Evolutionary conservation across 2,797 vertebrate genomes (phyloP), one percentile per base, ranked within the genome.

Genomic region (Cossypha polioptera): DNA sequence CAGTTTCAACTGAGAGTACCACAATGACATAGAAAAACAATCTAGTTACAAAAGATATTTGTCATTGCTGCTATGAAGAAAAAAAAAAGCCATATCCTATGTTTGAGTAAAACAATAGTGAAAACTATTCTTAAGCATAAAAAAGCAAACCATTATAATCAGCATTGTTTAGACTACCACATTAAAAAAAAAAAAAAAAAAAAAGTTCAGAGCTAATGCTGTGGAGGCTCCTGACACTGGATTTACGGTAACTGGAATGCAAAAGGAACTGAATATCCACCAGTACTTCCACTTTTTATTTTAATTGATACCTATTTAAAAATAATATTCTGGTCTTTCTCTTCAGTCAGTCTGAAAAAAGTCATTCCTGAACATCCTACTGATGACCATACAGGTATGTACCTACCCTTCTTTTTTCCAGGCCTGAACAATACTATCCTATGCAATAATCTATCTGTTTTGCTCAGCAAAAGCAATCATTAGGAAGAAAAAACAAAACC

Each of bases 371-470:
- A 68, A 54, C 17, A 72, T 31, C 15, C 29, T 29, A 58, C 16
- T 35, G 29, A 57, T 47, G 26, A 78, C 20, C 35, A 74, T 2
- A 45, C 2, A 40, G 7, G 8, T 35, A 6, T 19, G 25, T 45
- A 8, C 4, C 6, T 48, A 4, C 13, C 5, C 5, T 2, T n/a
- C 25, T 24, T 33, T 51, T 16, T 11, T 1, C 25, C n/a, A 31
- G 17, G 17, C 11, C 26, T 28, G 5, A 75, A 63, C 40, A 48
- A 53, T 28, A 50, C 7, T 48, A 54, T 66, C 55, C 35, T 51
- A 6, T 33, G 11, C 15, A 76, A 71, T 20, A 48, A 77, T 21
- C 29, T 11, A 77, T 21, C 24, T 22, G 10, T 40, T 57, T 16
- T 61, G 47, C 15, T 79, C 38, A 83, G 12, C 29, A 88, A 92